These are phyloP conservation scores for Plectrocnemia conspersa DNA, from an alignment of 1,140 invertebrate genomes.

Conservation along the genomic window DNA sequence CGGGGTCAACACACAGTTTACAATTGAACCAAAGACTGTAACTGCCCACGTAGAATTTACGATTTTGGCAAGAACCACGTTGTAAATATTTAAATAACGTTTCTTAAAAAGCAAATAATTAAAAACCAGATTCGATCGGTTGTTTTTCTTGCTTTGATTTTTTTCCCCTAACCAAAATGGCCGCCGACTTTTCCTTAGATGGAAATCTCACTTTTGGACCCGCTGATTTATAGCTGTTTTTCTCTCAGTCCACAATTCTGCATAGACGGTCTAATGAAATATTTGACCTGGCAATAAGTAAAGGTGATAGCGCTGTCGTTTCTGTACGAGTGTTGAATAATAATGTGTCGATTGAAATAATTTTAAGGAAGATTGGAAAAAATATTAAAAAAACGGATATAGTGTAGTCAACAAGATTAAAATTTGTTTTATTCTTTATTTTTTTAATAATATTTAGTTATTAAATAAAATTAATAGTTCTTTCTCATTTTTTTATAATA, in stretches of 20 bases:
- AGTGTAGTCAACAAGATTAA: slow-evolving; percentile 37
- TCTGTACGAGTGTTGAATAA: too few relatives aligned
- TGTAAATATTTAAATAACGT: slow-evolving; percentile 31
- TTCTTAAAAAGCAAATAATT: slow-evolving; percentile 30
- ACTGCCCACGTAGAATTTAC: slow-evolving; percentile 29
- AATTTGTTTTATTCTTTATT: slow-evolving; percentile 37
- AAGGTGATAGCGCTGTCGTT: too few relatives aligned
- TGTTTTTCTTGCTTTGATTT: too few relatives aligned
- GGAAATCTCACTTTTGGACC: too few relatives aligned
- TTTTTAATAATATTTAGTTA: slow-evolving; percentile 37
- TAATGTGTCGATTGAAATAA: too few relatives aligned
- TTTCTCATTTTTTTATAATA: slow-evolving; percentile 34
- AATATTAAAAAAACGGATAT: slow-evolving; percentile 27
- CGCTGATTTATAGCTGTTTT: too few relatives aligned
- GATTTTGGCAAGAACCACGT: slow-evolving; percentile 34
- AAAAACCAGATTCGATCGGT: slow-evolving; percentile 16
- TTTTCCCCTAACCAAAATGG: too few relatives aligned
- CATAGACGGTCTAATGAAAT: too few relatives aligned
- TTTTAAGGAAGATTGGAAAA: slow-evolving; percentile 1
- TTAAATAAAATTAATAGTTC: slow-evolving; percentile 37
- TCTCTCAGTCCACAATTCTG: too few relatives aligned
- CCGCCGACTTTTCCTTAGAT: too few relatives aligned
- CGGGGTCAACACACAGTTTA: slow-evolving; percentile 22
- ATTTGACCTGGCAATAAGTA: too few relatives aligned
- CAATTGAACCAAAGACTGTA: slow-evolving; percentile 1